Base-by-base conservation (phyloP, 2,113 vertebrate genomes). In the Atractosteus spatula region DNA sequence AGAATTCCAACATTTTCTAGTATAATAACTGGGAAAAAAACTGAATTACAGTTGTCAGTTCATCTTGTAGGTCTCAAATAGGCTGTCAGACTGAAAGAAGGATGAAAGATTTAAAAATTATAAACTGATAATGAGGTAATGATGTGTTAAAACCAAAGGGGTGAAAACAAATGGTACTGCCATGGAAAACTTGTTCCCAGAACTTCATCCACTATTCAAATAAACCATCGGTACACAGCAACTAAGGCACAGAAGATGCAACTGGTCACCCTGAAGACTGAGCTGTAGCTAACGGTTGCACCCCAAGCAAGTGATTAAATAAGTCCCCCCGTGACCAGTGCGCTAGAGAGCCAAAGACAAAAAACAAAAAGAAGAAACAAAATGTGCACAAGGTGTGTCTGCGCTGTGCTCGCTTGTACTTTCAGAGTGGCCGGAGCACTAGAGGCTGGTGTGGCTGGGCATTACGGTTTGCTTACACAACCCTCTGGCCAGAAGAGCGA, bases 401-500 rank as follows among this genome's bases (percentile, higher is more conserved):
- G 29, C 29, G 29, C 29, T 29, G 29, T 2, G 29, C 29, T 29
- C 29, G 29, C 29, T 29, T 29, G 29, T 29, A 29, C 1, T 65
- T 29, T 13, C 41, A 7, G 63, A 13, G 12, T 44, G 12, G 10
- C 44, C 66, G 75, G 16, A 56, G 12, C 62, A 44, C 47, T 70
- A 66, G 71, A 75, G 66, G 66, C 4, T 3, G 66, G 71, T 66
- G 71, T 71, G 70, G 73, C 69, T 74, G 11, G 71, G 70, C 29
- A 29, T 29, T 72, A 74, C n/a, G 74, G 78, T 74, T 74, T 80
- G 79, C 83, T 80, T 80, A 79, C 80, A 77, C 82, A 82, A 79
- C 67, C 76, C 3, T n/a, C 61, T 66, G 71, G 67, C 54, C 11
- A 41, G 55, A 80, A 82, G 87, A 90, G 83, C 78, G 78, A 90